A percentile compares a stretch with the other conserved stretches of the same genome.
phyloP scores from a whole-genome alignment of 2,113 vertebrate genomes.

The Elachura formosa region DNA sequence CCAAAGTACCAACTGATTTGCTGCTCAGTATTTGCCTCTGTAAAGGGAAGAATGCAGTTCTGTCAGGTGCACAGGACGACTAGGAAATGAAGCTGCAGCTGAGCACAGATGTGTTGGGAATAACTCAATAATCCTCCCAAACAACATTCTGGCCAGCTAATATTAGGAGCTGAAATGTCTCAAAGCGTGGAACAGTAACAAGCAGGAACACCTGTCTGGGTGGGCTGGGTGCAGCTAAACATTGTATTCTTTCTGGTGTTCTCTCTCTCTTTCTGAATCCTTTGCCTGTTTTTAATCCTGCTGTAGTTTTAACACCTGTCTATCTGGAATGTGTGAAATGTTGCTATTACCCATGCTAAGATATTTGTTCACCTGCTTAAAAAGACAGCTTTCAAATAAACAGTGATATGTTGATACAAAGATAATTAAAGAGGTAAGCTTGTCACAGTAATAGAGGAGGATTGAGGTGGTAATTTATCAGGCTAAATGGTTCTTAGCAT shows the following conservation, averaged over 20 bases:
- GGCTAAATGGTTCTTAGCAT: neutral
- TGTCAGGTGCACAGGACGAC: neutral
- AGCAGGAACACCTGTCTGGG: slow-evolving; percentile 27
- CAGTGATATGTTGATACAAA: neutral
- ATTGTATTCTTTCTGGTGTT: neutral
- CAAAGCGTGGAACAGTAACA: neutral
- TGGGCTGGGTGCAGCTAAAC: slow-evolving; percentile 44
- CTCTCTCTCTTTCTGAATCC: slow-evolving; percentile 24
- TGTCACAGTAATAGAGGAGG: neutral
- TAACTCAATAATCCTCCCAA: slow-evolving; percentile 2
- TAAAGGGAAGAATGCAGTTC: neutral
- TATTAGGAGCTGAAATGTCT: slow-evolving; percentile 20
- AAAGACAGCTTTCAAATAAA: slow-evolving; percentile 67
- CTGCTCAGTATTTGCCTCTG: neutral
- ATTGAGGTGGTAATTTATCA: neutral
- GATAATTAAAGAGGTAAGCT: slow-evolving; percentile 17
- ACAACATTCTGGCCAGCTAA: neutral
- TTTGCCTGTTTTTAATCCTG: slow-evolving; percentile 68
- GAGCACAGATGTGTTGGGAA: neutral
- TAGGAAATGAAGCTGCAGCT: neutral
- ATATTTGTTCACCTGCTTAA: slow-evolving; percentile 71
- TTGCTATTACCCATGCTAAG: slow-evolving; percentile 47
- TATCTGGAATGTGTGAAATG: slow-evolving; percentile 75
- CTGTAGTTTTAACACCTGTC: slow-evolving; percentile 80
- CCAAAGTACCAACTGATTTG: neutral